A percentile compares a stretch with the other conserved stretches of the same genome.
These are phyloP conservation scores for Bambusicola thoracicus DNA, from an alignment of 2,113 vertebrate genomes.

Conservation along the genomic window DNA sequence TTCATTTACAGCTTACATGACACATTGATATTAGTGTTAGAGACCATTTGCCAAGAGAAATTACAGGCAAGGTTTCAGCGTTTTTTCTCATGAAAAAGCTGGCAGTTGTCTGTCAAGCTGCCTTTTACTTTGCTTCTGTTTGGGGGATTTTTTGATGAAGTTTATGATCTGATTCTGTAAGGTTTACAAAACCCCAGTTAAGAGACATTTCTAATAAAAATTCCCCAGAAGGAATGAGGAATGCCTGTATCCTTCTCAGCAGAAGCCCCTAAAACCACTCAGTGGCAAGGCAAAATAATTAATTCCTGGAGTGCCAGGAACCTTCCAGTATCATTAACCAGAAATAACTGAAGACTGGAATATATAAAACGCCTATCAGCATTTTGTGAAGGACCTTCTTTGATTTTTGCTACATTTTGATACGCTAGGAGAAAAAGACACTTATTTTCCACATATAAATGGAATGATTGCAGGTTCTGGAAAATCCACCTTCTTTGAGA, in stretches of 20 bases:
- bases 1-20: constrained; percentile 59
- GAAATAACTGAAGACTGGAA: not conserved
- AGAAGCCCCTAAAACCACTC: not conserved
- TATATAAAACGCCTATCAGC: not conserved
- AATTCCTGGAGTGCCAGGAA: not conserved
- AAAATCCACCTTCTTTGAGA: not conserved
- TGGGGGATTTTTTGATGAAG: not conserved
- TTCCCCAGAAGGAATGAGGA: not conserved
- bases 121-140: constrained; percentile 34
- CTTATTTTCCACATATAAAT: not conserved
- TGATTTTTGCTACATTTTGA: not conserved
- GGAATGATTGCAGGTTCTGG: not conserved
- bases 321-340: not conserved
- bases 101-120: constrained; percentile 43
- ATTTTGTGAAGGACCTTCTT: not conserved
- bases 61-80: constrained; percentile 53
- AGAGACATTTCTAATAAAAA: constrained; percentile 23
- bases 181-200: not conserved
- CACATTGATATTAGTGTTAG: constrained; percentile 31
- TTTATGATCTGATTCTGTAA: not conserved
- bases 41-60: constrained; percentile 61
- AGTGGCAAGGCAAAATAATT: not conserved
- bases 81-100: constrained; percentile 24
- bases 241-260: not conserved
- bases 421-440: not conserved